These are phyloP conservation scores for Kryptolebias ocellatus DNA, from an alignment of 2,797 vertebrate genomes.

Conservation along the genomic window DNA sequence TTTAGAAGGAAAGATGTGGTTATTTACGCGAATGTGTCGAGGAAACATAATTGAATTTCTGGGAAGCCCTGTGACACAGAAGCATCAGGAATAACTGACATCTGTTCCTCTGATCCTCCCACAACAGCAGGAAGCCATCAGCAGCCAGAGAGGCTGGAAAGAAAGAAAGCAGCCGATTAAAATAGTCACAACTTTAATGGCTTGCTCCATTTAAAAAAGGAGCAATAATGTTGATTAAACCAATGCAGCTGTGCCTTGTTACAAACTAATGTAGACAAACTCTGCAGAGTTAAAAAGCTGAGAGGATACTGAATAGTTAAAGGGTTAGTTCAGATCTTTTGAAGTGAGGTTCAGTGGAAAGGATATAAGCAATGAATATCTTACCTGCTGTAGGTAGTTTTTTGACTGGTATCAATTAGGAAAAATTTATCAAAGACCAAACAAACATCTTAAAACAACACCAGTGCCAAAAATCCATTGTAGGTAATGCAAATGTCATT, in stretches of 20 bases:
- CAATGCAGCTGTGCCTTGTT: background rate
- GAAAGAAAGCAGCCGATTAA: slow-evolving; percentile 29
- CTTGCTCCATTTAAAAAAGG: background rate
- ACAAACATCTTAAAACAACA: no score
- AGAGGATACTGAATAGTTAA: background rate
- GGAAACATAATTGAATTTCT: slow-evolving; percentile 44
- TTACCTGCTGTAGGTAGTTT: slow-evolving; percentile 20
- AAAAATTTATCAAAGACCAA: background rate
- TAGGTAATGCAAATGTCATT: no score
- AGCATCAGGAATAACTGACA: slow-evolving; percentile 58
- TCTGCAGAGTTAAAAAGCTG: background rate
- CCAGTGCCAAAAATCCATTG: no score
- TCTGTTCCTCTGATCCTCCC: slow-evolving; percentile 53
- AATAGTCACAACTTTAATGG: slow-evolving; percentile 26
- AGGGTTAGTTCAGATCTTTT: no score
- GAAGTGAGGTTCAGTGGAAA: slow-evolving; percentile 12
- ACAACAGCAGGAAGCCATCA: slow-evolving; percentile 30
- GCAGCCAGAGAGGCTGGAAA: slow-evolving; percentile 9
- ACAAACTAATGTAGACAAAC: slow-evolving; percentile 12
- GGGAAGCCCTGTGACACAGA: slow-evolving; percentile 21
- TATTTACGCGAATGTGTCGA: slow-evolving; percentile 29
- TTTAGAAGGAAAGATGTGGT: slow-evolving; percentile 35
- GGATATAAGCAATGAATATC: slow-evolving; percentile 35
- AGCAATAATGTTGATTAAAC: slow-evolving; percentile 23
- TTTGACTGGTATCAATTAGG: background rate